Evolutionary conservation across 2,797 vertebrate species (phyloP).

Genomic region (Columba guinea): DNA sequence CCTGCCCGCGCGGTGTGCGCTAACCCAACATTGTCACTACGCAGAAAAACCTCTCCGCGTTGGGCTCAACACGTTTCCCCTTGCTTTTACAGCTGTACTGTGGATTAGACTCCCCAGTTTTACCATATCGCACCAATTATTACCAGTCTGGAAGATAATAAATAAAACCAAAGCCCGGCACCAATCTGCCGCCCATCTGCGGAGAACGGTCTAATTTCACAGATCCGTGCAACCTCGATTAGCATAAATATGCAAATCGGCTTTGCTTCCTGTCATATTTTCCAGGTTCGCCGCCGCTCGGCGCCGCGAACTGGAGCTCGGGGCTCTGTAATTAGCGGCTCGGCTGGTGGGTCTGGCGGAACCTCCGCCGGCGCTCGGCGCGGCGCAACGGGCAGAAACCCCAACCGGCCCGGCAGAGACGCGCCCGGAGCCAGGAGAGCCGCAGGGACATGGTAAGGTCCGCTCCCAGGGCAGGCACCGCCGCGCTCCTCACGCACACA

Average conservation of each 20-base stretch:
- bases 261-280: constrained; percentile 7
- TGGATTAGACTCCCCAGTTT: not conserved
- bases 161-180: not conserved
- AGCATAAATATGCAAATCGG: not conserved
- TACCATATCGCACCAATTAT: not conserved
- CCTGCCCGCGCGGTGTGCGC: not conserved
- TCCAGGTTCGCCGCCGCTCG: not conserved
- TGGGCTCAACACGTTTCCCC: not conserved
- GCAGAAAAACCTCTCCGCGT: not conserved
- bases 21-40: not conserved
- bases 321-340: not conserved
- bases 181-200: not conserved
- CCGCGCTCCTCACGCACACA: rapidly evolving
- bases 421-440: not conserved
- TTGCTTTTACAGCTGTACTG: not conserved
- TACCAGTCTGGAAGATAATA: not conserved
- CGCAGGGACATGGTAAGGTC: not conserved
- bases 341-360: not conserved
- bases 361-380: not conserved
- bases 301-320: not conserved
- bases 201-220: not conserved
- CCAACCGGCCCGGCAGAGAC: not conserved
- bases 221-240: not conserved
- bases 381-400: not conserved
- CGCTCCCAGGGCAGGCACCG: not conserved